Evolutionary conservation across 1,140 invertebrate species (phyloP), one percentile per base, ranked within the genome.

Genomic region (Zaprionus kolodkinae): DNA sequence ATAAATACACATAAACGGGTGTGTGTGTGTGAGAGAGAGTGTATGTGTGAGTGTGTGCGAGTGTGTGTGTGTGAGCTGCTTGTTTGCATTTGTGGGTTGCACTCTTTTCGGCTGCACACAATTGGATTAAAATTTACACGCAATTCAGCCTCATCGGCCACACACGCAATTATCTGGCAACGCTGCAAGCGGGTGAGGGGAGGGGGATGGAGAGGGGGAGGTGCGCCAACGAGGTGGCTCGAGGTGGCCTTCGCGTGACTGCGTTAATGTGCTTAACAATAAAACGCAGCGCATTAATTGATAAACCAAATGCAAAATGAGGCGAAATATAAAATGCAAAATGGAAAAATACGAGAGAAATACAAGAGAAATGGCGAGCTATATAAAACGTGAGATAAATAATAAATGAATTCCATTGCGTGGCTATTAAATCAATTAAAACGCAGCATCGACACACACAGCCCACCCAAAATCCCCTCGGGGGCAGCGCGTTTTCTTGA

Each of bases 221-320:
- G 13, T 3, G 13, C n/a, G 13, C 17, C 17, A 27, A 17, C 30
- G 48, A 30, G 38, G 54, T 25, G 52, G 62, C 43, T 57, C 61
- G 63, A 56, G 56, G 48, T 69, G 79, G 73, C 60, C 85, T 72
- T 70, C 79, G 85, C 81, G 85, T 81, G 85, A 89, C 75, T 88
- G 85, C 85, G 85, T 88, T 88, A 88, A 88, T 88, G 85, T 88
- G 85, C 85, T 88, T 88, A 88, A 88, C 85, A 89, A 88, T 88
- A 88, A 88, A 88, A 88, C 84, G 85, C 84, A 88, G 78, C 78
- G 85, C 81, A 87, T 88, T 87, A 88, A 88, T 88, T 87, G 84
- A 87, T 87, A 87, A 88, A 81, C 61, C 72, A 68, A 77, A 77
- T 77, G 71, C 75, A 73, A 77, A 73, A 73, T 68, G 57, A 68